A percentile compares a stretch with the other conserved stretches of the same genome.
Evolutionary conservation across 92 coral and sea anemone species (phyloP).

Genomic region (Bergia sp.): DNA sequence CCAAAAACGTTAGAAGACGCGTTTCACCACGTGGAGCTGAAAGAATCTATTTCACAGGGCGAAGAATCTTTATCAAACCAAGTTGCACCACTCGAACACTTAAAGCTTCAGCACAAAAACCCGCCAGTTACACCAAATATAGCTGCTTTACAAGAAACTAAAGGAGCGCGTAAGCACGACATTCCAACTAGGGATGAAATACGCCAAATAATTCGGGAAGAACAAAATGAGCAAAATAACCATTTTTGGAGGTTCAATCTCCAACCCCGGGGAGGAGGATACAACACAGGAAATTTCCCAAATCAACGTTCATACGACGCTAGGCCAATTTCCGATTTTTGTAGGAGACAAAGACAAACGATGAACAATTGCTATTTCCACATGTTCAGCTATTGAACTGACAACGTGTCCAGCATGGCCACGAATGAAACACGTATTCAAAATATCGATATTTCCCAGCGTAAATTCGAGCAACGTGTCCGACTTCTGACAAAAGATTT

Average conservation of each 20-base stretch:
- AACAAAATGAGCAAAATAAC: not conserved
- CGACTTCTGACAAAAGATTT: not conserved
- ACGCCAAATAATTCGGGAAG: not conserved
- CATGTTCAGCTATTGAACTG: not conserved
- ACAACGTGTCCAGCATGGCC: not conserved
- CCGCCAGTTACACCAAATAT: not conserved
- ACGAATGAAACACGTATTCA: not conserved
- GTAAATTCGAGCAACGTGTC: not conserved
- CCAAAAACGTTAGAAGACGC: slow-evolving; percentile 16
- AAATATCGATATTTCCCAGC: not conserved
- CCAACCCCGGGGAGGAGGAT: slow-evolving; percentile 14
- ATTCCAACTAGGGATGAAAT: not conserved
- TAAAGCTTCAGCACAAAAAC: slow-evolving; percentile 9
- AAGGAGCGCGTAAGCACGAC: not conserved
- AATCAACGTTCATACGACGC: not conserved
- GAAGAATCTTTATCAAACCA: not conserved
- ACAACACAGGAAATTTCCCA: not conserved
- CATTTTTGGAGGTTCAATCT: not conserved
- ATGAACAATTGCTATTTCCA: not conserved
- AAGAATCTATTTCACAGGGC: not conserved
- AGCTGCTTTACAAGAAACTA: not conserved
- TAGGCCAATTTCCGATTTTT: not conserved
- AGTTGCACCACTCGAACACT: slow-evolving; percentile 1
- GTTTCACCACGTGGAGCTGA: slow-evolving; percentile 14
- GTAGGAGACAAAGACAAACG: not conserved